Evolutionary conservation across 2,113 vertebrate genomes (phyloP), one percentile per base, ranked within the genome.

Genomic region (Microcebus griseorufus): DNA sequence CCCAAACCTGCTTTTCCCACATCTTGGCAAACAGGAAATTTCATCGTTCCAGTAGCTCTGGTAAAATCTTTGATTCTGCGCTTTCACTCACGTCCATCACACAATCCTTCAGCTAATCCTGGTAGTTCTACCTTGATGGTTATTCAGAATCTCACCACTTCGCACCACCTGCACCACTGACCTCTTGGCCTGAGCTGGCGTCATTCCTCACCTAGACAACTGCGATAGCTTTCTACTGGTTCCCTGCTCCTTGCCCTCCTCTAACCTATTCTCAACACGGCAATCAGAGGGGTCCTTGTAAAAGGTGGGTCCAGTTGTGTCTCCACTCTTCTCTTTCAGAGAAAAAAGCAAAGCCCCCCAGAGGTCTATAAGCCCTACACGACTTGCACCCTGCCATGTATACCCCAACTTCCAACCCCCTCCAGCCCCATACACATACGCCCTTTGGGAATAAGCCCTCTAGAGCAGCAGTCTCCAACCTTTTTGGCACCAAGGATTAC

Each of bases 181-280:
- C 5, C 10, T 45, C 70, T 29, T 27, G 91, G 37, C n/a, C 72
- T 8, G 12, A 14, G 42, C 20, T n/a, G 6, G 0, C 32, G 8
- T 22, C 17, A 4, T 29, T 34, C 37, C 27, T 27, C 39, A 32
- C 42, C 42, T 2, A 3, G 45, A 25, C 16, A 53, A 25, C 23
- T 1, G 4, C 0, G 1, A 12, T 1, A 1, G 7, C n/a, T 6
- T 80, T 62, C 23, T 11, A 62, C 32, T 29, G 65, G 29, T n/a
- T 5, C 64, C 53, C 34, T 45, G 93, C 42, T 42, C 55, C 76
- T 64, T 11, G 45, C 22, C 48, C 2, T 51, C 5, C 75, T 85
- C 0, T 1, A 13, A 29, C 34, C 34, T 16, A 75, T 25, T 81
- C 76, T 81, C 42, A 13, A 13, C 65, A 7, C 75, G 25, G 65